A percentile compares a stretch with the other conserved stretches of the same genome.
Evolutionary conservation across 1,140 invertebrate genomes (phyloP).

Genomic region (Gryllus bimaculatus): DNA sequence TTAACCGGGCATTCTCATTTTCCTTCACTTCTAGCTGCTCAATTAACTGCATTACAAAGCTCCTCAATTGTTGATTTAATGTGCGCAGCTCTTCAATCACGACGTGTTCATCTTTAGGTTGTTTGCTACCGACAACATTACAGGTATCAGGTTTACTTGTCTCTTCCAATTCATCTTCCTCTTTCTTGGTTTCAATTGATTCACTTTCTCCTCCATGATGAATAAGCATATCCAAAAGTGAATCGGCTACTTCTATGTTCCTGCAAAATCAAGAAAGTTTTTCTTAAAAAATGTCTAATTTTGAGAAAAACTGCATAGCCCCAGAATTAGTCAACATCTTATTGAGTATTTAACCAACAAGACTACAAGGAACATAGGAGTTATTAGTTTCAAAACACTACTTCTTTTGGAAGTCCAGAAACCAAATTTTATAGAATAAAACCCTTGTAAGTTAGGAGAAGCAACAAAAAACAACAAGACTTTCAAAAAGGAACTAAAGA

Average conservation of each 20-base stretch:
- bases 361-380: too few relatives aligned
- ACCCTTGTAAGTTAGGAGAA: too few relatives aligned
- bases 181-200: constrained; percentile 26
- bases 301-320: too few relatives aligned
- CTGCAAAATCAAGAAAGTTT: constrained; percentile 24
- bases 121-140: constrained; percentile 37
- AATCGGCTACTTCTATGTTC: constrained; percentile 52
- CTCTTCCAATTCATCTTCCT: constrained; percentile 25
- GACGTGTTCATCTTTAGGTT: constrained; percentile 43
- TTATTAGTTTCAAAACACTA: too few relatives aligned
- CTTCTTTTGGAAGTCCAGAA: too few relatives aligned
- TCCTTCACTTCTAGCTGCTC: constrained; percentile 48
- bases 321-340: too few relatives aligned
- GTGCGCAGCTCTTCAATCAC: constrained; percentile 52
- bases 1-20: constrained; percentile 44
- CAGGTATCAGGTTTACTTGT: constrained; percentile 25
- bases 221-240: constrained; percentile 39
- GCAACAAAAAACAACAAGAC: too few relatives aligned
- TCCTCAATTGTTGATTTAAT: constrained; percentile 44
- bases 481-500: too few relatives aligned
- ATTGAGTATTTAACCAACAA: too few relatives aligned
- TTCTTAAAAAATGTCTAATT: too few relatives aligned
- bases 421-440: too few relatives aligned
- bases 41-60: constrained; percentile 45
- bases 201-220: constrained; percentile 27